Percentiles rank a stretch among this genome's conserved stretches.
Evolutionary conservation across 2,888 invertebrate genomes (phyloP).

Genomic region (Metopia argyrocephala): DNA sequence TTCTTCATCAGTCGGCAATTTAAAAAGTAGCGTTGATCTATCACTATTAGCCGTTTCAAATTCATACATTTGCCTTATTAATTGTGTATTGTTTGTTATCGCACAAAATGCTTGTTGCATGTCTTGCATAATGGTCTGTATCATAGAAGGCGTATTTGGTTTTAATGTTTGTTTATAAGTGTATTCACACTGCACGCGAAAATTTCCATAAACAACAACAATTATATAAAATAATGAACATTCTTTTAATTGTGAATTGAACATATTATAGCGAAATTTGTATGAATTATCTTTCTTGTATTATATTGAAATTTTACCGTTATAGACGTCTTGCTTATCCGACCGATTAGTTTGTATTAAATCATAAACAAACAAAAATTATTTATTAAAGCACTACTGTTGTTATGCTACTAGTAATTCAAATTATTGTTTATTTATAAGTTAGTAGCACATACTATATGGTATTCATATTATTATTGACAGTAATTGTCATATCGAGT

Average conservation of each 20-base stretch:
- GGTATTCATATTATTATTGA: conserved; percentile 24
- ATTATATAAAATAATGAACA: conserved; percentile 20
- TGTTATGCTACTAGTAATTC: conserved; percentile 20
- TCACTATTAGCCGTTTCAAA: conserved; percentile 55
- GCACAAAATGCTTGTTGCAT: conserved; percentile 72
- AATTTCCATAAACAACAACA: neutral
- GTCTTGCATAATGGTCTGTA: conserved; percentile 67
- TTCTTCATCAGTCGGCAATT: conserved; percentile 45
- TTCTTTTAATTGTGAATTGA: conserved; percentile 20
- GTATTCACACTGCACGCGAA: conserved; percentile 34
- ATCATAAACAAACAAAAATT: conserved; percentile 42
- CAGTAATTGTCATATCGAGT: conserved; percentile 8
- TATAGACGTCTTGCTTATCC: conserved; percentile 51
- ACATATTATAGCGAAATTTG: conserved; percentile 32
- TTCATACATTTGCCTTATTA: conserved; percentile 73
- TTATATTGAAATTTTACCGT: conserved; percentile 21
- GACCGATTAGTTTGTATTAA: conserved; percentile 57
- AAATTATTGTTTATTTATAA: conserved; percentile 43
- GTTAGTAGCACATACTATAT: conserved; percentile 9
- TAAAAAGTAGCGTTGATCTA: conserved; percentile 59
- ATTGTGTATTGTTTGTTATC: conserved; percentile 70
- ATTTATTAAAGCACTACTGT: conserved; percentile 45
- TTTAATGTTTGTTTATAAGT: conserved; percentile 34
- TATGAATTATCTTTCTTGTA: neutral
- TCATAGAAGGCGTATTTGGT: conserved; percentile 42